Evolutionary conservation across 2,888 invertebrate genomes (phyloP).

Genomic region (Tiliacea aurago): DNA sequence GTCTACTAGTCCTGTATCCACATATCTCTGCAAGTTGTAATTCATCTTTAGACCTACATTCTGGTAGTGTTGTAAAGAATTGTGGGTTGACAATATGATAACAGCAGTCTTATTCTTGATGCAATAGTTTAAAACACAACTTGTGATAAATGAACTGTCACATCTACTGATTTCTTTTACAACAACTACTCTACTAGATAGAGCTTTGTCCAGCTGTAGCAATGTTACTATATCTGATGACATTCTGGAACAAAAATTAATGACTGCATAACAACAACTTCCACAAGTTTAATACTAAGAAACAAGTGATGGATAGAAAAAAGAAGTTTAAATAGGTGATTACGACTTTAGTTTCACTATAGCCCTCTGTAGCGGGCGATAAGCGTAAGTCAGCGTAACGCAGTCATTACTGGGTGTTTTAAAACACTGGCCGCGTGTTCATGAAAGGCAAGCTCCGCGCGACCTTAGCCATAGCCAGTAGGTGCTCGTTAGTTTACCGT

Average conservation of each 20-base stretch:
- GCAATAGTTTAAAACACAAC: conserved; percentile 92
- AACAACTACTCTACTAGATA: conserved; percentile 90
- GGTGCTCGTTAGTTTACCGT: conserved; percentile 63
- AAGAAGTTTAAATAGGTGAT: conserved; percentile 19
- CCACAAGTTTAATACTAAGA: not conserved
- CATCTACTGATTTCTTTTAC: conserved; percentile 93
- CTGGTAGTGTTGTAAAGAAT: conserved; percentile 93
- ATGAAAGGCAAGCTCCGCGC: conserved; percentile 60
- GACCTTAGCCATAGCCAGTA: conserved; percentile 64
- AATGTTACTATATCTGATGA: conserved; percentile 91
- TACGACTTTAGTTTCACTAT: conserved; percentile 28
- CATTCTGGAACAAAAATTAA: conserved; percentile 85
- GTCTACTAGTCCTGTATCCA: conserved; percentile 79
- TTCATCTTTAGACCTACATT: conserved; percentile 94
- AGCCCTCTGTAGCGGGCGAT: conserved; percentile 57
- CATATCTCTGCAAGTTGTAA: conserved; percentile 91
- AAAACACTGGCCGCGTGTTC: conserved; percentile 62
- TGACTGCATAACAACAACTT: conserved; percentile 18
- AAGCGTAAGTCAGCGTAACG: conserved; percentile 71
- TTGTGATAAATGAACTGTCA: conserved; percentile 93
- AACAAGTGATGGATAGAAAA: not conserved
- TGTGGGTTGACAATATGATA: conserved; percentile 92
- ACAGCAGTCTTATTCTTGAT: conserved; percentile 91
- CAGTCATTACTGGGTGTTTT: conserved; percentile 61
- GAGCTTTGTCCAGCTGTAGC: conserved; percentile 92